Evolutionary conservation across 2,888 invertebrate genomes (phyloP), one percentile per base, ranked within the genome.

Genomic region (Lasioglossum leucozonium): DNA sequence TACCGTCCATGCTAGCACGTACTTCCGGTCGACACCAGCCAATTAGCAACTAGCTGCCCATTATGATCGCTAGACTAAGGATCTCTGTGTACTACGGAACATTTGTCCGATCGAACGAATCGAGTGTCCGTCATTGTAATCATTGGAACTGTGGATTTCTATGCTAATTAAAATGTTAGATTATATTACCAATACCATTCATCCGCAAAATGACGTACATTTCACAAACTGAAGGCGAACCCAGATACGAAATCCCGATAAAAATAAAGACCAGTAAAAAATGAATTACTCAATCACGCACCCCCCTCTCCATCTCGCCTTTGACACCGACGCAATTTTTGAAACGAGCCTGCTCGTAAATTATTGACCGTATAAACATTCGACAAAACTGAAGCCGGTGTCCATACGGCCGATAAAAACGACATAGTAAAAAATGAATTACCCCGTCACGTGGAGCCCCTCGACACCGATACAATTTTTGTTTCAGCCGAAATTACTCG

Each of bases 381-480:
- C 11, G n/a, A 55, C 55, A n/a, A n/a, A 55, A n/a, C n/a, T 4
- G 55, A n/a, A 55, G n/a, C 22, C 0, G 55, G 11, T n/a, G 10
- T 55, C 11, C 55, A n/a, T 11, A n/a, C 0, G 55, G n/a, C n/a
- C 11, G n/a, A 55, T 55, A n/a, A 55, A 51, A 55, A 55, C 11
- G 55, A 11, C 11, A 10, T n/a, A 55, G n/a, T n/a, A 11, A 55
- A 55, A 55, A 55, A n/a, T 22, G n/a, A 55, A 55, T 55, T 55
- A 55, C 55, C n/a, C 55, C n/a, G 11, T n/a, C 55, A n/a, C 55
- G 55, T n/a, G 55, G 4, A n/a, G 1, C 4, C 11, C 55, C 11
- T 55, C n/a, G n/a, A 55, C n/a, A n/a, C 11, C 55, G 55, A 55
- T 55, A n/a, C 55, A 55, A 55, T n/a, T n/a, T n/a, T 55, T 55